Percentiles rank a stretch among this genome's conserved stretches.
Evolutionary conservation across 2,797 vertebrate species (phyloP).

Genomic region (Cacajao melanocephalus): DNA sequence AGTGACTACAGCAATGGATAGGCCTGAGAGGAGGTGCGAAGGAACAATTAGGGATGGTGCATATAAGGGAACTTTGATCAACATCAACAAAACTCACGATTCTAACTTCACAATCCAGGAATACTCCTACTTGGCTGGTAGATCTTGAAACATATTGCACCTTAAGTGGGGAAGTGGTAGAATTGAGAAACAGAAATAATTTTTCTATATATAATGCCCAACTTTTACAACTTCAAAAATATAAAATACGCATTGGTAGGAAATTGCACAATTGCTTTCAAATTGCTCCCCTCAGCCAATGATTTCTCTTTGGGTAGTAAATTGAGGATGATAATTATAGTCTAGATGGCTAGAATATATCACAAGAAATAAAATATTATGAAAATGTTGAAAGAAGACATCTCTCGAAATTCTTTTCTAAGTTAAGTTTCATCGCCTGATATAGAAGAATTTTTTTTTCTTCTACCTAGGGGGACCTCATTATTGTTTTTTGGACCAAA

Average conservation of each 20-base stretch:
- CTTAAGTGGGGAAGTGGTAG: neutral
- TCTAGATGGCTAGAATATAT: neutral
- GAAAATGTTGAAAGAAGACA: neutral
- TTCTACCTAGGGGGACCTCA: neutral
- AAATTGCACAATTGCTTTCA: constrained; percentile 20
- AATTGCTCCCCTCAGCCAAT: neutral
- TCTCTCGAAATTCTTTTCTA: neutral
- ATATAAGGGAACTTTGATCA: no score
- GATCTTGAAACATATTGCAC: neutral
- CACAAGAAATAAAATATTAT: constrained; percentile 7
- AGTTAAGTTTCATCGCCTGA: neutral
- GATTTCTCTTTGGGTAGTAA: neutral
- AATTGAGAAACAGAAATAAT: no score
- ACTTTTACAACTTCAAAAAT: neutral
- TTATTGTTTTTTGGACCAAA: neutral
- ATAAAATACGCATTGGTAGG: neutral
- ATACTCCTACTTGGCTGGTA: neutral
- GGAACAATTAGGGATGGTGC: no score
- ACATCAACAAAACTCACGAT: no score
- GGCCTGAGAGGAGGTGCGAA: no score
- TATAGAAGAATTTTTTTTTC: neutral
- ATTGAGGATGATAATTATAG: neutral
- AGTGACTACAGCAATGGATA: no score
- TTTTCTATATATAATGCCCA: neutral
- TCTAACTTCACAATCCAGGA: neutral